phyloP scores from a whole-genome alignment of 2,797 vertebrate species.

The Gymnocypris eckloni region DNA sequence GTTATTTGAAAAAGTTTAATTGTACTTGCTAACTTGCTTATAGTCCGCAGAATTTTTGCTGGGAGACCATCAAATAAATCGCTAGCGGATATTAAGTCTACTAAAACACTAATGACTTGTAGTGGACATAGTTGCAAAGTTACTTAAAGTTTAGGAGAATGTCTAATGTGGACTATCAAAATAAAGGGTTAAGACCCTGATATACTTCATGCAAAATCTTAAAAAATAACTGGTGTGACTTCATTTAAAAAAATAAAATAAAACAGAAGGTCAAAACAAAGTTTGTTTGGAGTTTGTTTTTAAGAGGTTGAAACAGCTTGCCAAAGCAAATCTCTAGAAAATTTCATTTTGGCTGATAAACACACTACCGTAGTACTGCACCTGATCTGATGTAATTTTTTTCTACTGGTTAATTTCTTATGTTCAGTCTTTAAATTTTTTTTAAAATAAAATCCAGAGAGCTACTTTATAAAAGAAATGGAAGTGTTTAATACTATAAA shows the following conservation, averaged over 20 bases:
- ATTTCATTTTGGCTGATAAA: too few relatives aligned
- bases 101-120: neutral
- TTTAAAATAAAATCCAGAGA: too few relatives aligned
- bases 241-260: too few relatives aligned
- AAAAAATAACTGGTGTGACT: neutral
- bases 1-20: neutral
- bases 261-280: too few relatives aligned
- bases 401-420: too few relatives aligned
- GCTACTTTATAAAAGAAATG: neutral
- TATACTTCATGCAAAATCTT: neutral
- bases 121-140: neutral
- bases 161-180: too few relatives aligned
- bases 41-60: neutral
- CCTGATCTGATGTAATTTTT: too few relatives aligned
- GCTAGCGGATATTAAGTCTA: neutral
- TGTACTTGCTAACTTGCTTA: neutral
- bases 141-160: too few relatives aligned
- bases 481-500: too few relatives aligned
- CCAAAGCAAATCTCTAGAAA: too few relatives aligned
- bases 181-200: neutral
- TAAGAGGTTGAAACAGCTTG: neutral
- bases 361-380: too few relatives aligned
- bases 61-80: neutral
- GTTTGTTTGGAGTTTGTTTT: neutral
- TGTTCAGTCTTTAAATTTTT: too few relatives aligned